phyloP scores from a whole-genome alignment of 2,797 vertebrate species.

The Gambusia yucatana region DNA sequence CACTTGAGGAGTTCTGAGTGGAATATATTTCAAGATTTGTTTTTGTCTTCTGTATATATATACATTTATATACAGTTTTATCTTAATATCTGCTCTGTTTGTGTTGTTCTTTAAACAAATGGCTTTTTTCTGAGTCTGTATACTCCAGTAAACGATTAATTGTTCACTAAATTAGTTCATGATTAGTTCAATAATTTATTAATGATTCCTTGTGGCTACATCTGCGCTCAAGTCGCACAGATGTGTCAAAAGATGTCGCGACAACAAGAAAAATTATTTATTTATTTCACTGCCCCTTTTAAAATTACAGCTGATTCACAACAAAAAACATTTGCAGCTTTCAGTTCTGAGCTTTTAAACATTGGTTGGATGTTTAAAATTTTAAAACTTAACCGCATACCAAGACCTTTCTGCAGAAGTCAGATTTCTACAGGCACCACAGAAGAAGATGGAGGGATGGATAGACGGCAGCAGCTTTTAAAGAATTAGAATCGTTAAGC shows the following conservation, averaged over 20 bases:
- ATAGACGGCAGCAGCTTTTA: neutral
- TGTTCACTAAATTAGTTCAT: too few species aligned
- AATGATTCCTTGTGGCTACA: neutral
- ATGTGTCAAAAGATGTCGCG: neutral
- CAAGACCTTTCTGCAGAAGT: neutral
- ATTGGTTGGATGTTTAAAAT: neutral
- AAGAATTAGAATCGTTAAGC: neutral
- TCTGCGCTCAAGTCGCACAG: neutral
- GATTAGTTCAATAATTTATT: too few species aligned
- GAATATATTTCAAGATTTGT: too few species aligned
- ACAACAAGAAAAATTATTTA: too few species aligned
- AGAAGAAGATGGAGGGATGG: neutral
- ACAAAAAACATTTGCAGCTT: neutral
- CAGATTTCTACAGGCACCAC: neutral
- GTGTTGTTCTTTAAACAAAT: too few species aligned
- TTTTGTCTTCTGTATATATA: too few species aligned
- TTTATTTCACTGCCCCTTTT: too few species aligned
- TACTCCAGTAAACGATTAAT: too few species aligned
- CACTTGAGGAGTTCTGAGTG: too few species aligned
- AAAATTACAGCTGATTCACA: neutral
- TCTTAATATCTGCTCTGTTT: too few species aligned
- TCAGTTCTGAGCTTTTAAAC: neutral
- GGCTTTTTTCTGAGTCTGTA: too few species aligned
- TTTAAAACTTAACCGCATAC: neutral
- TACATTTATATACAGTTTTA: too few species aligned